phyloP scores from a whole-genome alignment of 2,113 vertebrate genomes.

The Phaethon lepturus region DNA sequence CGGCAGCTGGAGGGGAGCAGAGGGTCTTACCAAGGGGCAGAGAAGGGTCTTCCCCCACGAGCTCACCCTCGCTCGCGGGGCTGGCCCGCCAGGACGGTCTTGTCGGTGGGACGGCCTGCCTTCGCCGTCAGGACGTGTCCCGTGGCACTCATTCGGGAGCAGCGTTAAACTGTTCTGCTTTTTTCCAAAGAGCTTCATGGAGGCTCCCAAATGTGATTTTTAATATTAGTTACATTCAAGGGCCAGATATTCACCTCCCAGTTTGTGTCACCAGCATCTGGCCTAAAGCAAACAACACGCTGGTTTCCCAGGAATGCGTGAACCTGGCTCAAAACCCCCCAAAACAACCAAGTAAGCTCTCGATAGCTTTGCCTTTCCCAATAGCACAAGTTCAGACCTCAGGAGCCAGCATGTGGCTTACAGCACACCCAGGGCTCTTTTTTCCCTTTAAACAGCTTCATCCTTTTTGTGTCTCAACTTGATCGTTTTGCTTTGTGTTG shows the following conservation, averaged over 20 bases:
- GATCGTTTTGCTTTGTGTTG: not conserved
- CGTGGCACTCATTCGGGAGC: not conserved
- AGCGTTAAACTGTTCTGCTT: not conserved
- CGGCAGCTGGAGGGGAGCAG: not conserved
- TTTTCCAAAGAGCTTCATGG: not conserved
- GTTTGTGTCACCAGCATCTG: not conserved
- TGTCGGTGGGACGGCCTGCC: accelerated
- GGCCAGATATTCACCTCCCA: not conserved
- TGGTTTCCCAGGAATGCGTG: not conserved
- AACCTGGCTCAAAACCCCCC: not conserved
- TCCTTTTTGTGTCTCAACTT: not conserved
- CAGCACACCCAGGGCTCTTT: not conserved
- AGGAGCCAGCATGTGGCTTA: not conserved
- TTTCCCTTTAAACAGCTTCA: not conserved
- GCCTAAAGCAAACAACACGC: not conserved
- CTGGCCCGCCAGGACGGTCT: not conserved
- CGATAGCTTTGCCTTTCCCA: not conserved
- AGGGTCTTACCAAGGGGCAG: not conserved
- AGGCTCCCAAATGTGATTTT: not conserved
- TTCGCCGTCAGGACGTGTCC: not conserved
- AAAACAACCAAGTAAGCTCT: not conserved
- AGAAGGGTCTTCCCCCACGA: not conserved
- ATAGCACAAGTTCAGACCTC: not conserved
- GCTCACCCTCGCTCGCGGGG: accelerated
- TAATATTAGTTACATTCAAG: not conserved